Evolutionary conservation across 2,113 vertebrate genomes (phyloP).

Genomic region (Megalops atlanticus): DNA sequence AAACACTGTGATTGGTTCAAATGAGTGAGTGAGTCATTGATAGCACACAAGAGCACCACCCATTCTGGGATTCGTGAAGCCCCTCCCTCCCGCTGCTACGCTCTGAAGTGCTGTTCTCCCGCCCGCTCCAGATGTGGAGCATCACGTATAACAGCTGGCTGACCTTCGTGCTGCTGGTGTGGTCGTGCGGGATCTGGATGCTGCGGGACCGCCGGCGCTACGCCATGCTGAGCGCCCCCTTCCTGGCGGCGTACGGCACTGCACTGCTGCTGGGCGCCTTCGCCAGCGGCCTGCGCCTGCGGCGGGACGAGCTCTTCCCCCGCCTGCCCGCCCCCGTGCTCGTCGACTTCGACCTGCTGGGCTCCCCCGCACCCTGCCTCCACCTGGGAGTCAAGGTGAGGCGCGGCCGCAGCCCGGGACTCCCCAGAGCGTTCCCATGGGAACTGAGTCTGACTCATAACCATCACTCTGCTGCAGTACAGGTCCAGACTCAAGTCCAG

Average conservation of each 20-base stretch:
- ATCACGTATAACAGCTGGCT: conserved; percentile 74
- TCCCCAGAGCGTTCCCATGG: no score
- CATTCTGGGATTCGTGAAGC: no score
- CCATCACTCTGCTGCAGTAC: no score
- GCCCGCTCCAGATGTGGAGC: conserved; percentile 66
- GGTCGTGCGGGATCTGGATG: conserved; percentile 77
- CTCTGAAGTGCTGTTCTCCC: no score
- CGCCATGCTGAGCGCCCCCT: conserved; percentile 79
- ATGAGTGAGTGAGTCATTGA: no score
- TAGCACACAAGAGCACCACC: no score
- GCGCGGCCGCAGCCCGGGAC: no score
- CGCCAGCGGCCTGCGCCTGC: conserved; percentile 69
- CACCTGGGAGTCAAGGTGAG: conserved; percentile 73
- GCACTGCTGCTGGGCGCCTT: conserved; percentile 72
- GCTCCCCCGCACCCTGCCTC: conserved; percentile 64
- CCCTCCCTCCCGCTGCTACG: no score
- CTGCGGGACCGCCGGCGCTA: conserved; percentile 67
- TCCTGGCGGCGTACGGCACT: conserved; percentile 75
- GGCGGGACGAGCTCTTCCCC: conserved; percentile 69
- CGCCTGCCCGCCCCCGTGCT: conserved; percentile 62
- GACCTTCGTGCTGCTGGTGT: conserved; percentile 72
- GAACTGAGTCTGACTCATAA: no score
- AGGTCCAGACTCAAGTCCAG: no score
- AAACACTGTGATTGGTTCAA: no score
- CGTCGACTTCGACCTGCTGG: conserved; percentile 72